These are phyloP conservation scores for Ptyas mucosa DNA, from an alignment of 2,113 vertebrate genomes.

Conservation along the genomic window DNA sequence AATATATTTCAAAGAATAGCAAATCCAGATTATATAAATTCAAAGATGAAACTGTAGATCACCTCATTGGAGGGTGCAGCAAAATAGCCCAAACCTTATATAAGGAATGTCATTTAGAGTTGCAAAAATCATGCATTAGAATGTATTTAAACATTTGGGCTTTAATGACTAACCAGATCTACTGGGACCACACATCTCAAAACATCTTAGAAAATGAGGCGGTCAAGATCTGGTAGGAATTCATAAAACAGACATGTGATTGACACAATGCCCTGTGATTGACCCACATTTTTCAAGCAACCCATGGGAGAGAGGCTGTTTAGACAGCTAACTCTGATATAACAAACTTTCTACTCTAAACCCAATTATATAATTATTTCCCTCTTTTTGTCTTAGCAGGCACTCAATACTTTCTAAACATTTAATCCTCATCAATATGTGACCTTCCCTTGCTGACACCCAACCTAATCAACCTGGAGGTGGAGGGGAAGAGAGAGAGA, in stretches of 20 bases:
- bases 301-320: neutral
- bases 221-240: neutral
- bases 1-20: neutral
- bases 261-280: neutral
- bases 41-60: neutral
- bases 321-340: neutral
- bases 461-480: neutral
- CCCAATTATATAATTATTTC: neutral
- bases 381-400: neutral
- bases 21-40: neutral
- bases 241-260: neutral
- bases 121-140: neutral
- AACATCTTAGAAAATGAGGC: neutral
- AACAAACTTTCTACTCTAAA: neutral
- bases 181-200: neutral
- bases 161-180: neutral
- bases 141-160: neutral
- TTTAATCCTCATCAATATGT: neutral
- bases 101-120: neutral
- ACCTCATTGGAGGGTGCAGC: neutral
- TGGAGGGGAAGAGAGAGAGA: neutral
- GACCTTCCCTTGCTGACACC: neutral
- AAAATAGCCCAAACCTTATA: neutral
- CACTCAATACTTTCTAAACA: neutral
- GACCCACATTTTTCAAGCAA: neutral